Conservation (phyloP, 2,797 vertebrate genomes). For the Coregonus suidteri region DNA sequence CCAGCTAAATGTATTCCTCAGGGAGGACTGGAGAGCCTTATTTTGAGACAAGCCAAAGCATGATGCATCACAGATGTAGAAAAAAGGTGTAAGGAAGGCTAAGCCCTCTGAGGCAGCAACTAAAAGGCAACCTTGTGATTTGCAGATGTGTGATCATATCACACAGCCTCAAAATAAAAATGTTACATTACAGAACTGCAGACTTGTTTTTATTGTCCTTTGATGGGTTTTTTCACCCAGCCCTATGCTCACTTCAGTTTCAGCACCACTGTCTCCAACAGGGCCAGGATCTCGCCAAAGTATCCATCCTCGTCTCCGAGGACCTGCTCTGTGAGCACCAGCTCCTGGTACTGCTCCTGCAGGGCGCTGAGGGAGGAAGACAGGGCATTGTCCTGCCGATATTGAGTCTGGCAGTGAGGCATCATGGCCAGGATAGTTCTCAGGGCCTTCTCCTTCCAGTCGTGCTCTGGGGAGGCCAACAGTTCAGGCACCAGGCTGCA, state of each 20-base stretch:
- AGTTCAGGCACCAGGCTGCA: conserved; percentile 82
- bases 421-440: conserved; percentile 80
- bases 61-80: background rate
- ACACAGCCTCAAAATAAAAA: background rate
- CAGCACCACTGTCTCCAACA: conserved; percentile 63
- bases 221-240: background rate
- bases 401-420: conserved; percentile 78
- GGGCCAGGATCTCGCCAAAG: conserved; percentile 82
- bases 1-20: background rate
- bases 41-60: background rate
- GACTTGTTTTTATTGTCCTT: background rate
- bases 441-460: conserved; percentile 88
- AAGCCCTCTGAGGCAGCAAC: background rate
- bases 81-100: background rate
- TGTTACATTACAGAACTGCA: background rate
- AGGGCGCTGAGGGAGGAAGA: conserved; percentile 67
- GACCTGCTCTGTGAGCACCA: conserved; percentile 75
- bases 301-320: conserved; percentile 83
- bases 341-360: conserved; percentile 81
- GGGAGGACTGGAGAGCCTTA: background rate
- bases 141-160: background rate
- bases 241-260: conserved; percentile 46
- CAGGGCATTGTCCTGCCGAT: conserved; percentile 71
- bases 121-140: conserved; percentile 2
- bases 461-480: conserved; percentile 82